Evolutionary conservation across 2,888 invertebrate species (phyloP), one percentile per base, ranked within the genome.

Genomic region (Neoaliturus tenellus): DNA sequence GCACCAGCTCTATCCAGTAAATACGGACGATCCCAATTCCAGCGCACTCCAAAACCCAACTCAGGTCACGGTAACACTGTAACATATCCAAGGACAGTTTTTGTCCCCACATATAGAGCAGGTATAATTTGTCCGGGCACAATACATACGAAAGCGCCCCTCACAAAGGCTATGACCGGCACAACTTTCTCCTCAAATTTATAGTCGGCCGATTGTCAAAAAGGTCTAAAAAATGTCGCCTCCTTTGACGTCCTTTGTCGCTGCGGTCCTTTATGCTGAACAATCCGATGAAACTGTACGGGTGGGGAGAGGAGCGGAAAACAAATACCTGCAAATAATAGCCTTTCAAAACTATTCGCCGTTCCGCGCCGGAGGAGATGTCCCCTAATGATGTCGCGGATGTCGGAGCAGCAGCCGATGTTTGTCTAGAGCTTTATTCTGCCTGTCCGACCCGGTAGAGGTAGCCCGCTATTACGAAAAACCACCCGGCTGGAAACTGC

Each of bases 281-380:
- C 78, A 55, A 48, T 28, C 35, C 78, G 31, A 31, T 55, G 78
- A 78, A 78, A 78, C 78, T 33, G 78, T 78, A 55, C 55, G 55
- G 55, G 33, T 55, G 78, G 55, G 33, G 33, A 41, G 20, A 12
- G 33, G 33, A 35, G 39, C 51, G 78, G 78, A 55, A 73, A 81
- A 82, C 82, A 82, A 82, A 41, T 71, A 51, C 44, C 48, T 20
- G 73, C 82, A 73, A 82, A 82, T 82, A 82, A 82, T 82, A 82
- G 82, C 73, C 73, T 82, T 82, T 69, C 82, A 84, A 82, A 67
- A 51, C 31, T 44, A 82, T 80, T 82, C 81, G 81, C 80, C 81
- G 62, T 84, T 84, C 84, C 84, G 55, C 75, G 8, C 67, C 67
- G 80, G 35, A 48, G 78, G 78, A 67, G 75, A 82, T 84, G 84